Evolutionary conservation across 2,797 vertebrate species (phyloP).

Genomic region (Argya squamiceps): DNA sequence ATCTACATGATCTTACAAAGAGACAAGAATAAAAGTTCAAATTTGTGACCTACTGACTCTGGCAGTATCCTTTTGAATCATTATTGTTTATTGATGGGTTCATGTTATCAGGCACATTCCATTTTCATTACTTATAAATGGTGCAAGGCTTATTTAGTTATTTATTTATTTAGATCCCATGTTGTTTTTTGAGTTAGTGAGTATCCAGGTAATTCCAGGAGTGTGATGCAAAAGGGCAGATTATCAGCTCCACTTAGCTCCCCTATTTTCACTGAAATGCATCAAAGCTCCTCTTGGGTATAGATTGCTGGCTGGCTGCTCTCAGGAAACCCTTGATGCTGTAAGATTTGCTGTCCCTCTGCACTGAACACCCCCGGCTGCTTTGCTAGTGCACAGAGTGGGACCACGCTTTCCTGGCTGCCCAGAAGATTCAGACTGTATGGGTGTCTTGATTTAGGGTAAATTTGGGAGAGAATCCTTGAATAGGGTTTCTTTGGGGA

Average conservation of each 20-base stretch:
- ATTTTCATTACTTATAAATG: conserved; percentile 42
- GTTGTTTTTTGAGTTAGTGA: neutral
- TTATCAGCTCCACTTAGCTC: neutral
- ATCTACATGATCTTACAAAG: neutral
- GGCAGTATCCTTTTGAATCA: neutral
- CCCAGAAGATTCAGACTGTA: neutral
- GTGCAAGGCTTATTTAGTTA: conserved; percentile 12
- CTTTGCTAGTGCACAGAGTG: neutral
- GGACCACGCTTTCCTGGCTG: rapidly evolving
- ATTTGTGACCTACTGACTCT: neutral
- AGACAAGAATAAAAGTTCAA: neutral
- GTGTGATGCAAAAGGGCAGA: neutral
- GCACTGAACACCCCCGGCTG: rapidly evolving
- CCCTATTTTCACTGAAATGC: neutral
- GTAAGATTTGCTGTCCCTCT: neutral
- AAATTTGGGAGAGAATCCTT: no score
- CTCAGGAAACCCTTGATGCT: neutral
- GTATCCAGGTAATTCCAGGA: neutral
- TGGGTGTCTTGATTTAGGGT: no score
- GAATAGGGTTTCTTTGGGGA: no score
- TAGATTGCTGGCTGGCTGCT: neutral
- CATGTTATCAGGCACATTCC: neutral
- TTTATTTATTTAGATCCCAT: neutral
- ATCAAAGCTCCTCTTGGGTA: neutral
- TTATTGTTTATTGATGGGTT: neutral